These are phyloP conservation scores for Heloderma charlesbogerti DNA, from an alignment of 2,113 vertebrate genomes.

Conservation along the genomic window DNA sequence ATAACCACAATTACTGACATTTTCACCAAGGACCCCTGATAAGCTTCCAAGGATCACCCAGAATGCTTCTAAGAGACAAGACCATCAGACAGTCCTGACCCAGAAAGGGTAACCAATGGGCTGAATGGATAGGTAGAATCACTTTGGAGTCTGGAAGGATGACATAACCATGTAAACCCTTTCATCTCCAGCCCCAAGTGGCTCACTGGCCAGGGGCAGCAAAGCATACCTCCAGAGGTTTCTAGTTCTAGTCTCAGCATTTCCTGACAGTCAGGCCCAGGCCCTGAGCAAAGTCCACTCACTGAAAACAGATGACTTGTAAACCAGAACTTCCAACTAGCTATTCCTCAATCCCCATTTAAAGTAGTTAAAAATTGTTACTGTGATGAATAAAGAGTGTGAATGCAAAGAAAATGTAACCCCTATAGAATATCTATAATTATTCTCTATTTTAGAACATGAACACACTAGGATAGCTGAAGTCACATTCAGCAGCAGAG, in stretches of 20 bases:
- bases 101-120: neutral
- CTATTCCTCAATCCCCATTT: slow-evolving; percentile 1
- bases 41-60: too few species aligned
- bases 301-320: neutral
- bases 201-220: too few species aligned
- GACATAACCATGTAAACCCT: neutral
- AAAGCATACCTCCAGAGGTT: neutral
- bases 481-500: neutral
- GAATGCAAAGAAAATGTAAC: slow-evolving; percentile 1
- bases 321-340: slow-evolving; percentile 18
- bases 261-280: neutral
- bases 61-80: too few species aligned
- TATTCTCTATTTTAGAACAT: neutral
- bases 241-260: neutral
- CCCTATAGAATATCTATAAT: neutral
- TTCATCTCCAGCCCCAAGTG: too few species aligned
- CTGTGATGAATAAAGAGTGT: neutral
- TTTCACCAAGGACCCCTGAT: too few species aligned
- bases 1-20: too few species aligned
- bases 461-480: neutral
- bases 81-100: neutral
- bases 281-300: neutral
- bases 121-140: neutral
- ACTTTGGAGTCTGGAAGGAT: neutral
- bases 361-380: neutral